Evolutionary conservation across 1,140 invertebrate species (phyloP), one percentile per base, ranked within the genome.

Genomic region (Pentalonia nigronervosa): DNA sequence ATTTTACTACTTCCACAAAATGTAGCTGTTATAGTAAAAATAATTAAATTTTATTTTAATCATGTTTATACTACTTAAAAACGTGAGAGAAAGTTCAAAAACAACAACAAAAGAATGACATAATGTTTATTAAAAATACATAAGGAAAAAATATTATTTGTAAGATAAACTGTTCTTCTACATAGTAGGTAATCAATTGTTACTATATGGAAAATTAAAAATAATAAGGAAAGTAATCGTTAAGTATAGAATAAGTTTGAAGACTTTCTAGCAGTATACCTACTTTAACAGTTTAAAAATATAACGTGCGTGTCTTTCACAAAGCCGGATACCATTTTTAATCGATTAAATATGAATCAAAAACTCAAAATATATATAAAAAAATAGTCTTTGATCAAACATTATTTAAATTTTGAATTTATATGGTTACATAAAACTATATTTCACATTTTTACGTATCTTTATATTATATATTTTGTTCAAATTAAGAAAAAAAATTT

Each of bases 1-100:
- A 14, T 30, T n/a, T 86, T 86, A 48, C 11, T n/a, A 17, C 30
- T 30, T 47, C 11, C 25, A 41, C 25, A 89, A 89, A 89, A 25
- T 34, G n/a, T 47, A 36, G 34, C 20, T 1, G 47, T 23, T 53
- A 53, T 53, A 53, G 21, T 1, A 89, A 89, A 56, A 89, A 56
- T 56, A 89, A 89, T 89, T 34, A 56, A 36, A 89, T 89, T 25
- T 89, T 83, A 34, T 92, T 92, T 83, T 36, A 21, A 83, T 53
- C 11, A 9, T 86, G 48, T 21, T 67, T 67, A 45, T 50, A 53
- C 50, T 83, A 30, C 25, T 53, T 67, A 56, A 86, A 93, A 93
- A 84, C 48, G 91, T 56, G 91, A 93, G 91, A 83, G 91, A 93
- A 93, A 93, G 81, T 86, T 56, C 45, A 41, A 93, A 53, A 50